Percentiles rank a stretch among this genome's conserved stretches.
These are phyloP conservation scores for Nomada fabriciana DNA, from an alignment of 2,888 invertebrate genomes.

Conservation along the genomic window DNA sequence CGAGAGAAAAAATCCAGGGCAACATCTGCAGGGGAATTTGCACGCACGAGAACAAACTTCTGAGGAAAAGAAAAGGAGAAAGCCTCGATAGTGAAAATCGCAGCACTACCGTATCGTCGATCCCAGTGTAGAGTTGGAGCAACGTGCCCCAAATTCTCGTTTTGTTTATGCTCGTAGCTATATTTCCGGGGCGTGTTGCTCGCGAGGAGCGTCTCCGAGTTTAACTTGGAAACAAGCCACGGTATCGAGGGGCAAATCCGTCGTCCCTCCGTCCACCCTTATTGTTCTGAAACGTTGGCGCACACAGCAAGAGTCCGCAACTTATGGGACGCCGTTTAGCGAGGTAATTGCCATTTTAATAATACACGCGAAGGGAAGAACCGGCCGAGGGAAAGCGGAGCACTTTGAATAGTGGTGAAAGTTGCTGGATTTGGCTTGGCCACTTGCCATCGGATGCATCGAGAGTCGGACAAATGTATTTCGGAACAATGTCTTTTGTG, in stretches of 20 bases:
- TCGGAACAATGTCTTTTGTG: constrained; percentile 38
- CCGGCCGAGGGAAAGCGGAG: neutral
- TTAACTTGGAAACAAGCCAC: constrained; percentile 72
- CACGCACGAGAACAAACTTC: neutral
- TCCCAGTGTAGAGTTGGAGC: neutral
- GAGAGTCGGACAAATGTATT: constrained; percentile 48
- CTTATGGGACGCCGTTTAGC: constrained; percentile 36
- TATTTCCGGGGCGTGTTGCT: constrained; percentile 39
- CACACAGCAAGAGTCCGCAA: constrained; percentile 1
- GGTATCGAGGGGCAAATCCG: constrained; percentile 53
- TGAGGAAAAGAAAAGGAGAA: neutral
- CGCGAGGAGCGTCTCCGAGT: constrained; percentile 61
- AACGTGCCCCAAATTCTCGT: constrained; percentile 53
- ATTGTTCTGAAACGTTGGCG: constrained; percentile 54
- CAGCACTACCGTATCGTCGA: neutral
- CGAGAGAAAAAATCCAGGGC: neutral
- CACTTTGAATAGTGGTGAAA: constrained; percentile 56
- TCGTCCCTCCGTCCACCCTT: constrained; percentile 33
- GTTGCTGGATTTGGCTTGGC: constrained; percentile 63
- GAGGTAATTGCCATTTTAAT: constrained; percentile 62
- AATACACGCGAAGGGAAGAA: constrained; percentile 45
- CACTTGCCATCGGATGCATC: constrained; percentile 48
- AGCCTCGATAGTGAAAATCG: neutral
- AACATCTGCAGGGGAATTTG: neutral
- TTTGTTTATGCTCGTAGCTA: constrained; percentile 58